phyloP scores from a whole-genome alignment of 2,888 invertebrate species.

The Portevinia maculata region DNA sequence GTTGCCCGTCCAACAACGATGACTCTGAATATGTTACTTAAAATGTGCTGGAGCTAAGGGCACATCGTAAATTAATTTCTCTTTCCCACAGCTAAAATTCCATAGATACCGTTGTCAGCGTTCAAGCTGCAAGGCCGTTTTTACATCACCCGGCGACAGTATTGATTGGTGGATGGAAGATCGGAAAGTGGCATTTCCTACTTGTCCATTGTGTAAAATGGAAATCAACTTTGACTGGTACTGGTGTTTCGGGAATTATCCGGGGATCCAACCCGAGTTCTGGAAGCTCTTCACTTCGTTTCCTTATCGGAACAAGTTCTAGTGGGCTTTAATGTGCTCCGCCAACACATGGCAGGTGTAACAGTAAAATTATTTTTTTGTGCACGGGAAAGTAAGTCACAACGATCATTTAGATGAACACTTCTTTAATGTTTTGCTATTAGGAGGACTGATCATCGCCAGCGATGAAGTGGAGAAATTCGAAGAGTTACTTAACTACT shows the following conservation, averaged over 20 bases:
- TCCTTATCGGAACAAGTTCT: slow-evolving; percentile 1
- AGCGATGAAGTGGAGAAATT: not conserved
- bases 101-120: slow-evolving; percentile 78
- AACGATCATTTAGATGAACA: too few species aligned
- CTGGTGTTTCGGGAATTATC: slow-evolving; percentile 12
- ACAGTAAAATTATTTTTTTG: slow-evolving; percentile 30
- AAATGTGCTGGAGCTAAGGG: not conserved
- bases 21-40: slow-evolving; percentile 77
- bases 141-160: slow-evolving; percentile 67
- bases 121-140: slow-evolving; percentile 75
- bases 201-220: slow-evolving; percentile 32
- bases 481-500: slow-evolving; percentile 12
- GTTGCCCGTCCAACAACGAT: slow-evolving; percentile 85
- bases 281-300: not conserved
- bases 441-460: slow-evolving; percentile 5
- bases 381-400: slow-evolving; percentile 18
- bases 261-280: not conserved
- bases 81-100: slow-evolving; percentile 74
- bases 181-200: not conserved
- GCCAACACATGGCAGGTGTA: slow-evolving; percentile 20
- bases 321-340: slow-evolving; percentile 26
- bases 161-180: slow-evolving; percentile 76
- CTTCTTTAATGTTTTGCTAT: not conserved
- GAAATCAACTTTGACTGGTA: slow-evolving; percentile 33
- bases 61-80: not conserved